Conservation (phyloP, 1,140 invertebrate species). For the Leptinotarsa lineolata region DNA sequence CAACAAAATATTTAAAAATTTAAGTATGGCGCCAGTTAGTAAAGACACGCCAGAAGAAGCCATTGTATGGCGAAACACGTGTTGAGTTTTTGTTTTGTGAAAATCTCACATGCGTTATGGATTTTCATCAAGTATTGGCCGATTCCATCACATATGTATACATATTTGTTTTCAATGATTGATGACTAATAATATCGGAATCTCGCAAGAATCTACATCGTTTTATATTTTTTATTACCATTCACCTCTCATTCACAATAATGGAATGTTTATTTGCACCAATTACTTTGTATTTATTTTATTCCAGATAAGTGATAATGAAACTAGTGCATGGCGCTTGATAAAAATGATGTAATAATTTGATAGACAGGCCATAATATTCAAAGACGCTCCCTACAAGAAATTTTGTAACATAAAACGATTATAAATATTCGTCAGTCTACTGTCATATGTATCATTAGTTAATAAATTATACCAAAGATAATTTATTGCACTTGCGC, state of each 20-base stretch:
- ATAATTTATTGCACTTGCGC: background rate
- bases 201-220: no score
- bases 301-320: background rate
- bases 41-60: no score
- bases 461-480: background rate
- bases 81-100: no score
- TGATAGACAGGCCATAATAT: slow-evolving; percentile 6
- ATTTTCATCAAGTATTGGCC: no score
- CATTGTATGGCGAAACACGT: no score
- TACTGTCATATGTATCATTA: background rate
- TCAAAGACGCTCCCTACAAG: background rate
- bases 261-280: background rate
- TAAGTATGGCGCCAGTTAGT: no score
- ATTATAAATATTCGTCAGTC: slow-evolving; percentile 8
- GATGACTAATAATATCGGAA: no score
- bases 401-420: background rate
- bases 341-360: background rate
- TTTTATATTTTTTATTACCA: background rate
- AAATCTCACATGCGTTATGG: no score
- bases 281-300: slow-evolving; percentile 4
- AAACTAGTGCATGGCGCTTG: background rate
- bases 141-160: no score
- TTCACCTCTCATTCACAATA: background rate
- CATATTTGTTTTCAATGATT: no score
- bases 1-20: no score